Percentiles rank a stretch among this genome's conserved stretches.
Conservation (phyloP, 2,113 vertebrate species). For the Grallaria varia region DNA sequence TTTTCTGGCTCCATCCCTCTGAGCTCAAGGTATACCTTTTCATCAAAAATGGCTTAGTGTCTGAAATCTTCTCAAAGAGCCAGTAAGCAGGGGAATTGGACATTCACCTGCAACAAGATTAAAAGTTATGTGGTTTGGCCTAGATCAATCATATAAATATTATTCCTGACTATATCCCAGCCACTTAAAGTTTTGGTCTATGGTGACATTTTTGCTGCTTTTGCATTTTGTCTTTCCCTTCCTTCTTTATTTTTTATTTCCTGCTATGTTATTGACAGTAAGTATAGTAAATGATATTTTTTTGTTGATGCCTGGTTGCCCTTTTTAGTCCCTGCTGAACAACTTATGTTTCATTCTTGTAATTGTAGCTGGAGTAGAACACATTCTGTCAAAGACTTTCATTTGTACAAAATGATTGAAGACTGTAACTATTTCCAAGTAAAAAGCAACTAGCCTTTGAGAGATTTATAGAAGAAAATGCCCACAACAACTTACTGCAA, state of each 20-base stretch:
- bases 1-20: background rate
- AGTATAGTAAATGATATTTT: background rate
- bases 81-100: background rate
- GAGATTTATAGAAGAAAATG: background rate
- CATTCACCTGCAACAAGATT: background rate
- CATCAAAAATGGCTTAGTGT: background rate
- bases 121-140: background rate
- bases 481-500: background rate
- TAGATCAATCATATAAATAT: background rate
- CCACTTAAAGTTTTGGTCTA: background rate
- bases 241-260: background rate
- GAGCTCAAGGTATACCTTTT: background rate
- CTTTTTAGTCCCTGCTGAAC: background rate
- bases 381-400: background rate
- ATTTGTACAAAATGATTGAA: background rate
- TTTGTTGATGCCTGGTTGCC: background rate
- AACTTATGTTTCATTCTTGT: background rate
- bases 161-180: background rate
- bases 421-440: background rate
- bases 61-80: background rate
- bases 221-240: background rate
- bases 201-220: background rate
- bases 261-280: background rate
- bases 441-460: background rate
- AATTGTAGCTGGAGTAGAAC: background rate